These are phyloP conservation scores for Spinus olivaceus DNA, from an alignment of 2,797 vertebrate genomes.

Conservation along the genomic window DNA sequence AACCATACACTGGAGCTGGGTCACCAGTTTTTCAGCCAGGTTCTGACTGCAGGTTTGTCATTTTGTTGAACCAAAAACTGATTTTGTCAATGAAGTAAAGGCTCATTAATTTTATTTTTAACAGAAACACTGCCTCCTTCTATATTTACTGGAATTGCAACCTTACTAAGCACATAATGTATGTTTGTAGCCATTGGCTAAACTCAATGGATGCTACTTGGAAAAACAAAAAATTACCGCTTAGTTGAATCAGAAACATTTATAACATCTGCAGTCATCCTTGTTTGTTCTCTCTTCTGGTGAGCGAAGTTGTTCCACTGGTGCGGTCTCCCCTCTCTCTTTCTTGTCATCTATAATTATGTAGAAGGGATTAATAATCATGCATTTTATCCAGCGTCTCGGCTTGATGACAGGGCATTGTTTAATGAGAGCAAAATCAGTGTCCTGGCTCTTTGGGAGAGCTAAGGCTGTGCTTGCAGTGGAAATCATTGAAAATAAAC, in stretches of 20 bases:
- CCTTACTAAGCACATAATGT: background rate
- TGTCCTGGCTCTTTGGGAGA: conserved; percentile 21
- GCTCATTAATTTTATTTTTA: background rate
- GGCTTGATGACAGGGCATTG: background rate
- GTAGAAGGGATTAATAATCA: conserved; percentile 7
- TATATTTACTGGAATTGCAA: background rate
- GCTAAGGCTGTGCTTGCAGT: background rate
- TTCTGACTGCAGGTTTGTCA: background rate
- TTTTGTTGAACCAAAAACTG: background rate
- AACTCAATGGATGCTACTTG: background rate
- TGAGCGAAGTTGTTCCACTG: background rate
- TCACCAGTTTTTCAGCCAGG: background rate
- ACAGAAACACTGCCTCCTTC: background rate
- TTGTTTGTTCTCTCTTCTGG: background rate
- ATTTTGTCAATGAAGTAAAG: background rate
- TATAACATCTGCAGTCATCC: background rate
- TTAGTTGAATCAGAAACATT: background rate
- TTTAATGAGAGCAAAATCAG: conserved; percentile 16
- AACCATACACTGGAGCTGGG: rapidly evolving
- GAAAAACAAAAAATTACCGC: background rate
- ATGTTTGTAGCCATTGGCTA: background rate
- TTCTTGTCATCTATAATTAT: background rate
- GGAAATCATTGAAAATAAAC: conserved; percentile 52
- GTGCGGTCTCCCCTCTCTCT: background rate
- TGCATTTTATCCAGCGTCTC: background rate